Conservation (phyloP, 2,113 vertebrate species). For the Phylloscopus trochilus region DNA sequence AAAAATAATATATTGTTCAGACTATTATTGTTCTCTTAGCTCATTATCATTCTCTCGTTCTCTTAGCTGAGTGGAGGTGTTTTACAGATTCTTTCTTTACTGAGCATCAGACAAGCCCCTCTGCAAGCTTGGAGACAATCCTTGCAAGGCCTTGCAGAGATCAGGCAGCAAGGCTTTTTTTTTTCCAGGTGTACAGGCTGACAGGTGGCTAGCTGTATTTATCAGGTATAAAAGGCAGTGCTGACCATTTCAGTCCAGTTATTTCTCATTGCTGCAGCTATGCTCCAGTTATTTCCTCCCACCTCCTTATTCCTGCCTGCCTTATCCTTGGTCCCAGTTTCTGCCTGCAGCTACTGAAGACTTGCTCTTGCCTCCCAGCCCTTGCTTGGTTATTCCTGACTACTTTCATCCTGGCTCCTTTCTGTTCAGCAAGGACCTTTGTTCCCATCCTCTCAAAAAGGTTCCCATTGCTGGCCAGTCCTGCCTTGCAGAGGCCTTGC, state of each 20-base stretch:
- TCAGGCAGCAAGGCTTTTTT: neutral
- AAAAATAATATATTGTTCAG: neutral
- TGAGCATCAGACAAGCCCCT: neutral
- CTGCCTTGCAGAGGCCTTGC: neutral
- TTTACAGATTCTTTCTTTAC: neutral
- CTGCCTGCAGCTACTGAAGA: neutral
- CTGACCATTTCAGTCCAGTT: neutral
- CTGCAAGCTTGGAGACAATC: neutral
- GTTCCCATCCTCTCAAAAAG: fast-evolving
- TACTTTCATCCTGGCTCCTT: neutral
- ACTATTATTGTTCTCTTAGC: neutral
- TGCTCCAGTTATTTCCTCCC: neutral
- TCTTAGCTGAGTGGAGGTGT: neutral
- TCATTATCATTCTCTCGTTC: neutral
- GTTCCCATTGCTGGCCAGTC: neutral
- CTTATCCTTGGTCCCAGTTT: neutral
- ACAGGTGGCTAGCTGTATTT: neutral
- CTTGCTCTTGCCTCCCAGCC: neutral
- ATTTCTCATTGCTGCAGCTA: neutral
- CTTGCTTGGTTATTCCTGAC: neutral
- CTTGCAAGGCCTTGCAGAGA: neutral
- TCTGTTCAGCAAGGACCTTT: neutral
- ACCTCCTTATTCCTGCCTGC: neutral
- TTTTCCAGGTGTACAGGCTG: neutral
- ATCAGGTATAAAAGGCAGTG: neutral